These are phyloP conservation scores for Orchesella cincta DNA, from an alignment of 1,140 invertebrate species.

Conservation along the genomic window DNA sequence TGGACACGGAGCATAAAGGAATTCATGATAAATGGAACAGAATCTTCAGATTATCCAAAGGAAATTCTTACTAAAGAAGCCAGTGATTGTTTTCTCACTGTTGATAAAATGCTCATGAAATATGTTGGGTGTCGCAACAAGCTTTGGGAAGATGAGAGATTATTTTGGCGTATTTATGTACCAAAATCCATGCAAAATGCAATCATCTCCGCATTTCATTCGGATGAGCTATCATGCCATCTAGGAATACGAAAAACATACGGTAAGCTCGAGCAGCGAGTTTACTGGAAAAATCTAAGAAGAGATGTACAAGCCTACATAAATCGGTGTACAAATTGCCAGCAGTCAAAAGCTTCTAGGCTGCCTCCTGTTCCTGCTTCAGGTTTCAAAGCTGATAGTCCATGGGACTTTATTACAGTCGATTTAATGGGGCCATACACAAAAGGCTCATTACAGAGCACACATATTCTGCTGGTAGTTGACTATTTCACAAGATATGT, in stretches of 20 bases:
- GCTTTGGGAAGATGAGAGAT: slow-evolving; percentile 36
- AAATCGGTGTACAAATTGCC: slow-evolving; percentile 17
- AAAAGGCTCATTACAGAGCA: slow-evolving; percentile 25
- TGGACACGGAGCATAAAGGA: background rate
- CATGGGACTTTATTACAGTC: slow-evolving; percentile 45
- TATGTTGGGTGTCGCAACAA: background rate
- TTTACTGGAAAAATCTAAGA: slow-evolving; percentile 33
- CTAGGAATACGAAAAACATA: slow-evolving; percentile 39
- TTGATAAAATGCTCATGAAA: slow-evolving; percentile 19
- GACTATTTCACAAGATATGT: slow-evolving; percentile 48
- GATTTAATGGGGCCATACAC: slow-evolving; percentile 51
- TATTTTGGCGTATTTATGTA: slow-evolving; percentile 32
- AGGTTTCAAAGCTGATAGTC: background rate
- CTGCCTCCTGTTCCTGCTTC: background rate
- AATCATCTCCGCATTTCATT: slow-evolving; percentile 27
- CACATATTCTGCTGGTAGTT: slow-evolving; percentile 41
- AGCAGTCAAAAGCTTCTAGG: background rate
- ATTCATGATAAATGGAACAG: background rate
- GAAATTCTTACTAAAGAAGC: background rate
- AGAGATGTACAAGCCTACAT: slow-evolving; percentile 23
- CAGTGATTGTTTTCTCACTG: background rate
- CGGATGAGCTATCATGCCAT: slow-evolving; percentile 14
- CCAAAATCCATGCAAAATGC: background rate
- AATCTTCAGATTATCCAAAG: background rate
- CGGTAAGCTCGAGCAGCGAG: slow-evolving; percentile 3